Base-by-base conservation (phyloP, 2,113 vertebrate genomes). In the Vidua macroura region DNA sequence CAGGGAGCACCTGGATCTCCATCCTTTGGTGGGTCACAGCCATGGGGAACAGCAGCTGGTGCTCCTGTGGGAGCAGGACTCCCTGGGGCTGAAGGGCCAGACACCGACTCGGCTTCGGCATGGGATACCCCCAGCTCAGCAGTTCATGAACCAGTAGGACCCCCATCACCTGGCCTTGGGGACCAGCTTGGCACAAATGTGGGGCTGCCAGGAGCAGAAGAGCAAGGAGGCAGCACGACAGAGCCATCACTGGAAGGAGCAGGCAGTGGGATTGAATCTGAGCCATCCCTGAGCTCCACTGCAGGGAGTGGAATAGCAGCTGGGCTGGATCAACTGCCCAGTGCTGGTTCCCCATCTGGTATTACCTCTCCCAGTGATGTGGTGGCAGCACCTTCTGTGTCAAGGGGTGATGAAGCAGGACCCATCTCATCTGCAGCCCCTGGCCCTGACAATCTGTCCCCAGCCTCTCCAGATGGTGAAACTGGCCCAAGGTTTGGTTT, bases 31-130 rank as follows among this genome's bases (percentile, higher is more conserved):
- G 86, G 1, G 11, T 31, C 35, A 1, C 53, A 88, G 80, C 31
- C 58, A 2, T 52, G 31, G 86, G 79, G 28, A 20, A 7, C 7
- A 2, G 60, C 43, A 78, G 37, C 48, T 70, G 92, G 15, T 21
- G 56, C 33, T 82, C 39, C 72, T 1, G 37, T 37, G 2, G 92
- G n/a, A 73, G 24, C 63, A 73, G 75, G 15, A n/a, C 49, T 89
- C 27, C 37, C 73, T n/a, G 90, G 25, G 33, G 28, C 11, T 0
- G 0, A n/a, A 0, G 39, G 35, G 24, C 46, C 63, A 33, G 59
- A 13, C 35, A 33, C 23, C 0, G 15, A 13, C 18, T 48, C 58
- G 4, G 15, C 13, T n/a, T 53, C 4, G 0, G 9, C 12, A 2
- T 18, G 82, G 77, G 69, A 31, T 37, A 17, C 1, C 11, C 25